phyloP scores from a whole-genome alignment of 2,888 invertebrate species.

The Oxytorus armatus region DNA sequence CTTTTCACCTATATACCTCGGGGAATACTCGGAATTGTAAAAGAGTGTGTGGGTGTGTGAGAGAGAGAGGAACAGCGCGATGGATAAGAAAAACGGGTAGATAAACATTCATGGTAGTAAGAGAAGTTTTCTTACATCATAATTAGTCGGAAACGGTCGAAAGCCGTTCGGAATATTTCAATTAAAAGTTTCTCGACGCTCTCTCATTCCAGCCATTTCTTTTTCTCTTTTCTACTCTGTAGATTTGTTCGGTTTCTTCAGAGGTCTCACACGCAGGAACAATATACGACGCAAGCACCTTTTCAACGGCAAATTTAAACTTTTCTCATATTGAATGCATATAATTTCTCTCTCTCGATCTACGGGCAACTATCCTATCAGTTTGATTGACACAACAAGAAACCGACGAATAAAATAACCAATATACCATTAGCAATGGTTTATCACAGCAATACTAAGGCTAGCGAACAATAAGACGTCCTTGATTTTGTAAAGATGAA shows the following conservation, averaged over 20 bases:
- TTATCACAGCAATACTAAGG: neutral
- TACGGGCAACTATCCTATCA: neutral
- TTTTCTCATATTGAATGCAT: constrained; percentile 49
- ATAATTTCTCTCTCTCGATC: constrained; percentile 41
- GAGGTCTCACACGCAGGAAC: constrained; percentile 31
- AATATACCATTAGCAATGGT: neutral
- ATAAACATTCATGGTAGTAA: constrained; percentile 47
- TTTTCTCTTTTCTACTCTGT: constrained; percentile 11
- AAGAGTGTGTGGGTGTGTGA: constrained; percentile 10
- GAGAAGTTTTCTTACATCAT: constrained; percentile 58
- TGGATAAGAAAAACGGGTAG: constrained; percentile 31
- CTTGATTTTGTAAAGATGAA: neutral
- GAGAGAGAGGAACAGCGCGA: constrained; percentile 20
- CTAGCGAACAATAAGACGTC: neutral
- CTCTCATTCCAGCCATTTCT: neutral
- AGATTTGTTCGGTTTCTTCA: neutral
- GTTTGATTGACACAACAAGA: neutral
- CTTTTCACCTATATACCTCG: constrained; percentile 6
- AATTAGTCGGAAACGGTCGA: constrained; percentile 59
- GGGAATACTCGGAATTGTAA: neutral
- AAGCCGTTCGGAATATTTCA: constrained; percentile 62
- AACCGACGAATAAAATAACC: neutral
- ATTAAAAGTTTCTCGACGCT: constrained; percentile 60
- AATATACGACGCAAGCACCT: constrained; percentile 31
- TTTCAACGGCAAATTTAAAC: constrained; percentile 51